Evolutionary conservation across 2,797 vertebrate species (phyloP), one percentile per base, ranked within the genome.

Genomic region (Muscicapa comitata): DNA sequence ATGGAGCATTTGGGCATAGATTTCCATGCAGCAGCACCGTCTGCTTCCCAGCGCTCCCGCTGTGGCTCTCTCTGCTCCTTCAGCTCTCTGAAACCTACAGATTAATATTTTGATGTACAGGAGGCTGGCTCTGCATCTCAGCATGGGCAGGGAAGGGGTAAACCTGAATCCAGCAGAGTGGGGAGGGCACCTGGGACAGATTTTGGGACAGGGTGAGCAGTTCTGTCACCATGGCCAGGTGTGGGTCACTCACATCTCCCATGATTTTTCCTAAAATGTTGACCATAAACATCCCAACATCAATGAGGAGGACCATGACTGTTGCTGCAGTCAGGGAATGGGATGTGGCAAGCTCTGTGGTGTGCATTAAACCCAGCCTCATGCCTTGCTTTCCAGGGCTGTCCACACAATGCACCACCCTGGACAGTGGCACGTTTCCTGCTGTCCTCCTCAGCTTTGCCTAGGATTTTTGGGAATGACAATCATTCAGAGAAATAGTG

Each of bases 1-100:
- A 86, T 17, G 85, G 93, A 92, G 86, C 71, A 66, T 76, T 93
- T 87, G 83, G 90, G 93, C 70, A 82, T 21, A 7, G 71, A 70
- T 67, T 86, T 48, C 83, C 17, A 0, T 38, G 77, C 74, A 59
- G 95, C 61, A 86, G 86, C 5, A 0, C 79, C 51, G 74, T 84
- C 92, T 84, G 83, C 88, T 92, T 86, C 83, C 3, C 0, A 90
- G 92, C 2, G 4, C 75, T 82, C 88, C 51, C 0, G 40, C 86
- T 92, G 90, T 13, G 83, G 31, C 80, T 33, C 61, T 83, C 91
- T 70, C 79, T 78, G 73, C 85, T 86, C 72, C 79, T 54, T 53
- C 82, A 65, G 78, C 53, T 19, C 89, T 70, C 48, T 37, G 28
- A 90, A 95, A 66, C 53, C 65, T 42, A 58, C 4, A 2, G 76